Percentiles rank a stretch among this genome's conserved stretches.
Evolutionary conservation across 2,113 vertebrate genomes (phyloP).

Genomic region (Python bivittatus): DNA sequence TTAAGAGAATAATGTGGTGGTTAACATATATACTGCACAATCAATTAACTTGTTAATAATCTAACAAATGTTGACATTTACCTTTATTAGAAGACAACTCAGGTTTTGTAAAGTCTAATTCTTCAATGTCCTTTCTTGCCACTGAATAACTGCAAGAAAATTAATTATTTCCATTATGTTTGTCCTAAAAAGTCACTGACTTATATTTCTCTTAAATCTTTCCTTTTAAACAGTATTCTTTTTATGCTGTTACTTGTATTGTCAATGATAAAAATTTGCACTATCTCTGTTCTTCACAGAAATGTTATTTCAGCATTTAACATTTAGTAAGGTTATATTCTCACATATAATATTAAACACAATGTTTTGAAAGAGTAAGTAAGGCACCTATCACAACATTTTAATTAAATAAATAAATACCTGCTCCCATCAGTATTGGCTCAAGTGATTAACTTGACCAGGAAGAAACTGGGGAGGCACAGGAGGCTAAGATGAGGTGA

Average conservation of each 20-base stretch:
- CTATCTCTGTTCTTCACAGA: background rate
- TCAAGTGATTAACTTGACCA: background rate
- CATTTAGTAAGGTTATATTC: background rate
- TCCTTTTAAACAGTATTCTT: background rate
- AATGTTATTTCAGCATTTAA: background rate
- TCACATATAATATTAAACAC: background rate
- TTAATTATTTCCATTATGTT: conserved; percentile 8
- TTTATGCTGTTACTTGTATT: background rate
- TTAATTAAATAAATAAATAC: background rate
- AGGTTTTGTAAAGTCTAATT: conserved; percentile 78
- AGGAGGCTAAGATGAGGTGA: background rate
- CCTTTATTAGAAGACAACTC: conserved; percentile 84
- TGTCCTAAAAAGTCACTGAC: background rate
- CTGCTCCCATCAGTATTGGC: background rate
- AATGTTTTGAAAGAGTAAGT: background rate
- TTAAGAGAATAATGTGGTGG: background rate
- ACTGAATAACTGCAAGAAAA: conserved; percentile 81
- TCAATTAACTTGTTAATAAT: background rate
- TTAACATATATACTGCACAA: background rate
- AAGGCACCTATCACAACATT: background rate
- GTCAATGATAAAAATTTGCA: background rate
- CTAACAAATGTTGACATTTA: conserved; percentile 63
- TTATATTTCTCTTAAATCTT: background rate
- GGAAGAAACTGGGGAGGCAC: background rate
- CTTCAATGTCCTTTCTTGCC: conserved; percentile 85